Conservation (phyloP, 2,113 vertebrate species). For the Zosterops borbonicus region DNA sequence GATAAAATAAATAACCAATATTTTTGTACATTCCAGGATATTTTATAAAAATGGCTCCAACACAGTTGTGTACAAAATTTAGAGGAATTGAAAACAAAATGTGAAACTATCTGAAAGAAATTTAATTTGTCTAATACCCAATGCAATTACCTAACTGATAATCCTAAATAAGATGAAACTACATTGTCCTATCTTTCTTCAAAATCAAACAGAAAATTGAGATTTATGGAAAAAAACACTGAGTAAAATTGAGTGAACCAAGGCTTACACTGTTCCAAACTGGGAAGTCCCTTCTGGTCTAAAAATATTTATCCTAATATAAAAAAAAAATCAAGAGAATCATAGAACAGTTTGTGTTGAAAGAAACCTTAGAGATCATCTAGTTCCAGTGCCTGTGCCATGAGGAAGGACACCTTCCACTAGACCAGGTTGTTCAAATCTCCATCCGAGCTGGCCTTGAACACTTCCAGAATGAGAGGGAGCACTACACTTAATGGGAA, state of each 20-base stretch:
- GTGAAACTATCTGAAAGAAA: background rate
- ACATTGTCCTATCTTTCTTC: background rate
- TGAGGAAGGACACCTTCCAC: background rate
- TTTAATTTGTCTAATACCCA: background rate
- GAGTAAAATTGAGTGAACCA: background rate
- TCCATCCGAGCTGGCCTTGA: background rate
- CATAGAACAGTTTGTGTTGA: background rate
- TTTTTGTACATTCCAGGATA: background rate
- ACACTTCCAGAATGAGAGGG: background rate
- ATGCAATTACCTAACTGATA: background rate
- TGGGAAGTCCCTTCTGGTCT: background rate
- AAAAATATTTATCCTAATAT: background rate
- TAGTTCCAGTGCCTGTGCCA: background rate
- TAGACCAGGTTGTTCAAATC: background rate
- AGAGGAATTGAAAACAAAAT: background rate
- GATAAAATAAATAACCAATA: background rate
- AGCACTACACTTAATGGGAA: rapidly evolving
- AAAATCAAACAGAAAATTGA: background rate
- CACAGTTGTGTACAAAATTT: background rate
- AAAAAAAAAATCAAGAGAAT: background rate
- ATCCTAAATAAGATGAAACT: background rate
- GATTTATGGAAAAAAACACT: background rate
- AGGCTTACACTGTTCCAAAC: background rate
- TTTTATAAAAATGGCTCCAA: background rate
- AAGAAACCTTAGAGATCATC: background rate